These are phyloP conservation scores for Xerus inauris DNA, from an alignment of 2,113 vertebrate species.

Conservation along the genomic window DNA sequence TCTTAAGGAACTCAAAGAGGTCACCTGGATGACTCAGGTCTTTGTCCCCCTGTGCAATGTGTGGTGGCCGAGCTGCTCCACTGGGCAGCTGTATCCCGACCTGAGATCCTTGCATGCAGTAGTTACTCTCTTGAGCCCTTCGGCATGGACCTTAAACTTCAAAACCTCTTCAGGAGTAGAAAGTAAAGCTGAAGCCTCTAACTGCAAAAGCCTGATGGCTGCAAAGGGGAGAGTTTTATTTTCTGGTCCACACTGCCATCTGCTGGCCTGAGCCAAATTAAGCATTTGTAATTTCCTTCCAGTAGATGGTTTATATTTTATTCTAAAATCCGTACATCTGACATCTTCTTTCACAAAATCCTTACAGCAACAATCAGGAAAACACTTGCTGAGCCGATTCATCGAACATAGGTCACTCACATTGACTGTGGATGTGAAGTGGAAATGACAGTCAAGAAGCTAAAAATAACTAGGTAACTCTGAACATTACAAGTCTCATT, in stretches of 20 bases:
- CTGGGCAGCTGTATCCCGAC: neutral
- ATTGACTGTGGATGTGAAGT: neutral
- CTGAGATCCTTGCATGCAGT: neutral
- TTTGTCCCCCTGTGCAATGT: neutral
- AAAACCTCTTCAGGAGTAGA: neutral
- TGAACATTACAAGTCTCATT: neutral
- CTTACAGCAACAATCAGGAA: neutral
- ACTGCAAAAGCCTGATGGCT: neutral
- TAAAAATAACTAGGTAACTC: constrained; percentile 5
- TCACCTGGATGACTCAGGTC: neutral
- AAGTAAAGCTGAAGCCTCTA: neutral
- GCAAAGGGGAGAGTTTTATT: constrained; percentile 63
- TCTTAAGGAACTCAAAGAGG: neutral
- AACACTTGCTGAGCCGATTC: neutral
- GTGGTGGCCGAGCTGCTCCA: accelerated
- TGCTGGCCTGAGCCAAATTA: constrained; percentile 66
- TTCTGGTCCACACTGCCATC: constrained; percentile 86
- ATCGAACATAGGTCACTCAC: neutral
- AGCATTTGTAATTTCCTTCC: neutral
- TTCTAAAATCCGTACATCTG: neutral
- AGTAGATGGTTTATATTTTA: neutral
- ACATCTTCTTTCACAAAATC: neutral
- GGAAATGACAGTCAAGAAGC: neutral
- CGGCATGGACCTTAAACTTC: neutral
- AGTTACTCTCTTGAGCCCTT: neutral